Evolutionary conservation across 2,113 vertebrate genomes (phyloP), one percentile per base, ranked within the genome.

Genomic region (Cyprinodon tularosa): DNA sequence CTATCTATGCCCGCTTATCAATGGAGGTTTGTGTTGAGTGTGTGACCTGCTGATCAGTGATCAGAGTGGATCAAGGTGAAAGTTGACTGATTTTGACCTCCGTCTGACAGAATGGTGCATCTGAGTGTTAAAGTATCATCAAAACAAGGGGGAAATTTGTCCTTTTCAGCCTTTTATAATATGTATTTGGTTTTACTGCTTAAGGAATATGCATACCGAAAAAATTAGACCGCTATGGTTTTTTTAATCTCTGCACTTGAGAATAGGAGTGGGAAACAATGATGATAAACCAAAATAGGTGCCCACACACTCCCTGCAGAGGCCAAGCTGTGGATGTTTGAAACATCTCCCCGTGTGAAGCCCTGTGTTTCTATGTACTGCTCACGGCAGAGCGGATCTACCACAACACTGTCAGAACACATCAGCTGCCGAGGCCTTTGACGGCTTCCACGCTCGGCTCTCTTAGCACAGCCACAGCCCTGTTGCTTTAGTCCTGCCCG

Each of bases 391-490:
- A 93, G 83, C 53, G 67, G 76, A 68, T 86, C 83, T 84, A 81
- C 86, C 85, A 93, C 88, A 93, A 93, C 93, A 93, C 78, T 93
- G 94, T 93, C 93, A 91, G 82, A 80, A 66, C 78, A 10, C 64
- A 94, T 94, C 88, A 91, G 86, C 69, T 4, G 67, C 71, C 1
- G 73, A 67, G 67, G 78, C 71, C 61, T n/a, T 29, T 90, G 91
- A 93, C 69, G 71, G 80, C 78, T 82, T 85, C 81, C 82, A 88
- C 75, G 48, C 82, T 83, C 72, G 10, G 62, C 76, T 83, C 78
- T 84, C 77, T 73, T 89, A 74, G 60, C 47, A 61, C 68, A 22
- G 36, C 78, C 64, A 38, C 85, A 70, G 81, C 70, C 84, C 73
- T 93, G 85, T 92, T 91, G 90, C 74, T 90, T 93, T 93, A 91